These are phyloP conservation scores for Rynchops niger DNA, from an alignment of 2,113 vertebrate species.

Conservation along the genomic window DNA sequence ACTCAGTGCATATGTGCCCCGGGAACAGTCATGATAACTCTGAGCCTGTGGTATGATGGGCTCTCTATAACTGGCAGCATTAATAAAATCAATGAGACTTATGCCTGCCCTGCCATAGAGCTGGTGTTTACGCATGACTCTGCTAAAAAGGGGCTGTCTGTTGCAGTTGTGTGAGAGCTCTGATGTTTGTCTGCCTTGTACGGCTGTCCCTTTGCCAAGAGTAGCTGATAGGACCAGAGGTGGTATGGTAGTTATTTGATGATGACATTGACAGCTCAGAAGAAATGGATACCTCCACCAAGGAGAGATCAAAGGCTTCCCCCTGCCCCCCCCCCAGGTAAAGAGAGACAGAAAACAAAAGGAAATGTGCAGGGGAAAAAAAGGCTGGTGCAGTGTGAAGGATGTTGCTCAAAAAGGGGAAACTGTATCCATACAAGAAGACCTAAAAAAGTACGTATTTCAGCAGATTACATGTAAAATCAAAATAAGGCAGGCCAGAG, in stretches of 20 bases:
- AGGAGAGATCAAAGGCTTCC: background rate
- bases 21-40: background rate
- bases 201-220: background rate
- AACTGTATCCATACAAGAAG: background rate
- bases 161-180: background rate
- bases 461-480: background rate
- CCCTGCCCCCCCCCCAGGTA: background rate
- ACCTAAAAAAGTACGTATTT: background rate
- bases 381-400: background rate
- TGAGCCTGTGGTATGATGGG: background rate
- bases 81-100: background rate
- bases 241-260: background rate
- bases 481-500: background rate
- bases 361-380: background rate
- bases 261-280: background rate
- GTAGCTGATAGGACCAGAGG: background rate
- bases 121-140: background rate
- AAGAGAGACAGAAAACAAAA: background rate
- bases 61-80: background rate
- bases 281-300: background rate
- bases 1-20: fast-evolving
- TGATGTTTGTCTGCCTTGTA: background rate
- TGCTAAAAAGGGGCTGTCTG: background rate
- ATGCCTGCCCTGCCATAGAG: background rate
- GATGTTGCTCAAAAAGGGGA: background rate